These are phyloP conservation scores for Brenthis ino DNA, from an alignment of 2,888 invertebrate species.

Conservation along the genomic window DNA sequence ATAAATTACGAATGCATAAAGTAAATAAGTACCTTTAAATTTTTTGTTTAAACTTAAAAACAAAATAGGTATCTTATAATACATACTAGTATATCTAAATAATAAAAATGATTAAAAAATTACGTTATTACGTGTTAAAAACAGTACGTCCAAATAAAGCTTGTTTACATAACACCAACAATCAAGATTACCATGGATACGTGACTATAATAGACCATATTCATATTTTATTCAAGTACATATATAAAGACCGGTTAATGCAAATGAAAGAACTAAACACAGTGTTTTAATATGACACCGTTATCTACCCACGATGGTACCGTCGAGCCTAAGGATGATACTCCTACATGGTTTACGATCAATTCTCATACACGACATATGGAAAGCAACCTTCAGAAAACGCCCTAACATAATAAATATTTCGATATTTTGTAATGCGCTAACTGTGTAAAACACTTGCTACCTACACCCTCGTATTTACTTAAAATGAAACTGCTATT, in stretches of 20 bases:
- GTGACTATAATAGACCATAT: conserved; percentile 18
- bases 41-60: neutral
- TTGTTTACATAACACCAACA: conserved; percentile 21
- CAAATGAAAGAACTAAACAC: conserved; percentile 33
- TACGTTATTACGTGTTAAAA: neutral
- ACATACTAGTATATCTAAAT: neutral
- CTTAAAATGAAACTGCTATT: neutral
- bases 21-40: too few relatives aligned
- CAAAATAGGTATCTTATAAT: neutral
- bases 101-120: neutral
- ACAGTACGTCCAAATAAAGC: conserved; percentile 10
- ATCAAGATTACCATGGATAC: conserved; percentile 18
- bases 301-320: conserved; percentile 39
- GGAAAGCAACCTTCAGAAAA: conserved; percentile 33
- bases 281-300: conserved; percentile 35
- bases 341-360: conserved; percentile 31
- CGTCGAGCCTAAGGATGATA: conserved; percentile 32
- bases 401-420: conserved; percentile 19
- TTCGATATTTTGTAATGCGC: conserved; percentile 27
- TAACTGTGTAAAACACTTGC: conserved; percentile 11
- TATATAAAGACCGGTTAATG: conserved; percentile 34
- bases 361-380: conserved; percentile 21
- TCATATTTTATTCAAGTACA: conserved; percentile 24
- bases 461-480: conserved; percentile 1
- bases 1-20: too few relatives aligned